Conservation (phyloP, 1,140 invertebrate species). For the Trichonephila clavata region DNA sequence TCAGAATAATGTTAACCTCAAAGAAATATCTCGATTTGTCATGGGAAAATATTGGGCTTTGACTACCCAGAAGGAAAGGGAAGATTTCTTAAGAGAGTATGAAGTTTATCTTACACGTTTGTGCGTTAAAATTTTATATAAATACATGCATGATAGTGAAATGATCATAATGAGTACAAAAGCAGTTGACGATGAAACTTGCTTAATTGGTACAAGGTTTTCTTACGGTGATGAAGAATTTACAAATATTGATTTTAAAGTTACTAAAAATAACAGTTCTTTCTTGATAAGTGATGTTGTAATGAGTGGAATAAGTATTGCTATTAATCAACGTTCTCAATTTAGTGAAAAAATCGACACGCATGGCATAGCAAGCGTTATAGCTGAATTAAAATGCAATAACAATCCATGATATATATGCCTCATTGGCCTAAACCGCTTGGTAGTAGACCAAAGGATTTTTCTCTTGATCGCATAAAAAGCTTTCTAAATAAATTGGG, state of each 20-base stretch:
- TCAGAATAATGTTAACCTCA: constrained; percentile 50
- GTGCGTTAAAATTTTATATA: constrained; percentile 47
- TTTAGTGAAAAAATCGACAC: constrained; percentile 41
- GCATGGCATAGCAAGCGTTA: constrained; percentile 38
- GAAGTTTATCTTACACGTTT: constrained; percentile 20
- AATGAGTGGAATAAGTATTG: constrained; percentile 47
- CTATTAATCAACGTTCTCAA: constrained; percentile 50
- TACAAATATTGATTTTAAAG: constrained; percentile 49
- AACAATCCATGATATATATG: constrained; percentile 48
- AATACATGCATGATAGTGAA: constrained; percentile 39
- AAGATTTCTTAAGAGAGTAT: constrained; percentile 43
- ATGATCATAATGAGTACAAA: constrained; percentile 48
- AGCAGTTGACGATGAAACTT: constrained; percentile 49
- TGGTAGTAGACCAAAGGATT: background rate
- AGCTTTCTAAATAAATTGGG: no score
- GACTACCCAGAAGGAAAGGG: background rate
- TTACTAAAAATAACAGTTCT: constrained; percentile 48
- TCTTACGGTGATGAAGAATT: constrained; percentile 49
- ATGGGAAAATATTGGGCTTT: background rate
- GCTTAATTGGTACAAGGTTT: constrained; percentile 41
- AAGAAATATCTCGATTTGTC: background rate
- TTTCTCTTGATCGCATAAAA: no score
- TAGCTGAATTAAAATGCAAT: constrained; percentile 42
- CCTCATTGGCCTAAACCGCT: constrained; percentile 35
- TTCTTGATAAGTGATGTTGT: constrained; percentile 50